Evolutionary conservation across 2,113 vertebrate species (phyloP).

Genomic region (Halichoeres trimaculatus): DNA sequence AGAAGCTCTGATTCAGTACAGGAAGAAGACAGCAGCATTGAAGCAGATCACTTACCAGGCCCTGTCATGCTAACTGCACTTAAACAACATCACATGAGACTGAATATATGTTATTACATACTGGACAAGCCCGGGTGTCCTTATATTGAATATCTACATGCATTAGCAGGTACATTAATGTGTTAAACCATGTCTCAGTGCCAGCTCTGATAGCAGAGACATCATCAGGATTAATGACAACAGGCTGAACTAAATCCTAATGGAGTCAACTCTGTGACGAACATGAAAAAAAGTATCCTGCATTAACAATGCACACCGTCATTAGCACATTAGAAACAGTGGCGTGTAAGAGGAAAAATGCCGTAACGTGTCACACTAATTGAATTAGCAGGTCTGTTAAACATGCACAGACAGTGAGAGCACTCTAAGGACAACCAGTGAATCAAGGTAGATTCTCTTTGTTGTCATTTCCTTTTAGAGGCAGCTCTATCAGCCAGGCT

Average conservation of each 20-base stretch:
- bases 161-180: slow-evolving; percentile 41
- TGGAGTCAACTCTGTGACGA: slow-evolving; percentile 50
- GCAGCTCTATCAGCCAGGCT: slow-evolving; percentile 55
- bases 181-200: slow-evolving; percentile 15
- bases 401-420: slow-evolving; percentile 77
- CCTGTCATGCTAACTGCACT: slow-evolving; percentile 28
- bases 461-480: slow-evolving; percentile 72
- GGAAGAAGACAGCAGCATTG: background rate
- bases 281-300: slow-evolving; percentile 61
- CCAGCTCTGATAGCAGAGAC: slow-evolving; percentile 8
- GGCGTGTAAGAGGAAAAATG: slow-evolving; percentile 62
- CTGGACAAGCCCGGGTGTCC: slow-evolving; percentile 27
- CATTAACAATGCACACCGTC: slow-evolving; percentile 73
- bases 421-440: slow-evolving; percentile 70
- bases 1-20: background rate
- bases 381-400: slow-evolving; percentile 80
- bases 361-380: slow-evolving; percentile 74
- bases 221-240: slow-evolving; percentile 57
- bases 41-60: slow-evolving; percentile 11
- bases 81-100: background rate
- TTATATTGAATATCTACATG: slow-evolving; percentile 32
- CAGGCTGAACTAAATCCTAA: slow-evolving; percentile 60
- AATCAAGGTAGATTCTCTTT: slow-evolving; percentile 68
- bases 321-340: slow-evolving; percentile 74
- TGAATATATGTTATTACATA: slow-evolving; percentile 16